Base-by-base conservation (phyloP, 2,113 vertebrate genomes). In the Cyprinodon tularosa region DNA sequence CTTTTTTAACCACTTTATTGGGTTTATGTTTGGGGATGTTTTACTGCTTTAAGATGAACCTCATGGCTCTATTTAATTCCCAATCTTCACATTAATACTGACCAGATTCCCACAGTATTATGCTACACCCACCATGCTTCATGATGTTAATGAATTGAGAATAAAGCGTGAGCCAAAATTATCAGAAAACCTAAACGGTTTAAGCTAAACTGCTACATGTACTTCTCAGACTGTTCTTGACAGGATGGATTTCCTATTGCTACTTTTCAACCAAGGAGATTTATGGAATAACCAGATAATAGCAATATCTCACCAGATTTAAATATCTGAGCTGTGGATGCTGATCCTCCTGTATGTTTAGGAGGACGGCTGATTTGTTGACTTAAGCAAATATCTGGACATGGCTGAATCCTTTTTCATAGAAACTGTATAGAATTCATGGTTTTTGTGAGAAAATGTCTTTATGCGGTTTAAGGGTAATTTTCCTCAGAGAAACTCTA, bases 401-500 rank as follows among this genome's bases (percentile, higher is more conserved):
- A 57, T n/a, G 17, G 3, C 50, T n/a, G 20, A n/a, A 1, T 14
- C 44, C 22, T 14, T 22, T 0, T 38, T 66, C 40, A 53, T 15
- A 2, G 66, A 57, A 81, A 53, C n/a, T 20, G 40, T 65, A 53
- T 53, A 63, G 22, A 48, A 29, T 10, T 37, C 4, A 4, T 29
- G 11, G 14, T 44, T 13, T 42, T 39, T 65, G 53, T 60, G 61
- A 50, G 17, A 69, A 45, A 62, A 53, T 42, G 12, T 39, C 45
- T 68, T 3, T 61, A 4, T 64, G 62, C 36, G 60, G 45, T 65
- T 69, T 48, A 3, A 48, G 4, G 0, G 15, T 66, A 4, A 70
- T 53, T 64, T 81, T 76, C 39, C 69, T 36, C 20, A 36, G 66
- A 74, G 42, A 62, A 60, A 48, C 29, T 9, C 42, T 15, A 59